Percentiles rank a stretch among this genome's conserved stretches.
Evolutionary conservation across 2,113 vertebrate species (phyloP).

Genomic region (Ellobius talpinus): DNA sequence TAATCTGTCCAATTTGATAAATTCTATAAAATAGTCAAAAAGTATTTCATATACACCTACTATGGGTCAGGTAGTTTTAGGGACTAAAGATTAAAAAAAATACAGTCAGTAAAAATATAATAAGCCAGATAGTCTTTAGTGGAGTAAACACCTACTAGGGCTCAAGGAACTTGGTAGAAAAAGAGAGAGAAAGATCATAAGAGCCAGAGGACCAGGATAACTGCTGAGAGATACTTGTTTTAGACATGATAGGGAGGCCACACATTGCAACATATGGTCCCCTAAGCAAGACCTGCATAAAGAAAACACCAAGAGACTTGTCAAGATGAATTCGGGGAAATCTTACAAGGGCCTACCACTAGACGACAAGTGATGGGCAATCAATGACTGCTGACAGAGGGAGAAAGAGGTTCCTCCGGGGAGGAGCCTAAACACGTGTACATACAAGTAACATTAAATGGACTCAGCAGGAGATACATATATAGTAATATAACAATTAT

Average conservation of each 20-base stretch:
- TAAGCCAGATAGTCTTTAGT: neutral
- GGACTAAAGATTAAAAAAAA: neutral
- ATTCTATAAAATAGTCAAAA: neutral
- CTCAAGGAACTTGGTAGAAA: neutral
- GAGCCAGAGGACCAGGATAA: neutral
- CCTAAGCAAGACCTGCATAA: neutral
- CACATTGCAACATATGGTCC: neutral
- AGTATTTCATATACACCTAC: neutral
- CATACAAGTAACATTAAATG: neutral
- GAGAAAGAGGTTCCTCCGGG: neutral
- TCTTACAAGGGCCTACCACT: neutral
- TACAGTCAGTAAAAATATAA: neutral
- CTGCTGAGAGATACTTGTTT: neutral
- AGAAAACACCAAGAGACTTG: neutral
- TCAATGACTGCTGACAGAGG: neutral
- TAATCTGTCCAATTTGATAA: neutral
- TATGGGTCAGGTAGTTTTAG: neutral
- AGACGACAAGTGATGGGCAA: neutral
- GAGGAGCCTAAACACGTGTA: neutral
- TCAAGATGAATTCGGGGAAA: neutral
- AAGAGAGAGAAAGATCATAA: neutral
- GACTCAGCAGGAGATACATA: neutral
- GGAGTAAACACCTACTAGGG: neutral
- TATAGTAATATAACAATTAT: neutral
- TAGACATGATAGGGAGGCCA: neutral